These are phyloP conservation scores for Tenthredo livida DNA, from an alignment of 2,888 invertebrate genomes.

Conservation along the genomic window DNA sequence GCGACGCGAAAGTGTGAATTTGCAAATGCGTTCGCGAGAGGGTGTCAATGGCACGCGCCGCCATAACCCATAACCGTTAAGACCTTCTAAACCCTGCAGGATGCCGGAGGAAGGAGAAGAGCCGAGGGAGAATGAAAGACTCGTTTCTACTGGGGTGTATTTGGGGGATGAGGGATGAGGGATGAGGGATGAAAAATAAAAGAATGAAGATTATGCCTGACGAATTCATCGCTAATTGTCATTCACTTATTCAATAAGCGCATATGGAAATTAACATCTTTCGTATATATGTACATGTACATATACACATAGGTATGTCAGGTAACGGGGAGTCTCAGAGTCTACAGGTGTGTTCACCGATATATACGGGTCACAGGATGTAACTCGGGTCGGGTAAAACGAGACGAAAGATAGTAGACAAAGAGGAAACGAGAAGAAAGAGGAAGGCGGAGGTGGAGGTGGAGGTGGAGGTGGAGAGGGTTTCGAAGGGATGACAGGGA, in stretches of 20 bases:
- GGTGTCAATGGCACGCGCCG: slow-evolving; percentile 56
- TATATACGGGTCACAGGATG: neutral
- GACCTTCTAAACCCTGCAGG: slow-evolving; percentile 51
- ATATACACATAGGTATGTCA: too few relatives aligned
- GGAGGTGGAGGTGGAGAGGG: neutral
- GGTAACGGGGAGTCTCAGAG: neutral
- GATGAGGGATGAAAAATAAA: neutral
- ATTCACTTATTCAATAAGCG: neutral
- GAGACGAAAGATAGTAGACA: slow-evolving; percentile 24
- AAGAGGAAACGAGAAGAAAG: slow-evolving; percentile 29
- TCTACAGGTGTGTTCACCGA: neutral
- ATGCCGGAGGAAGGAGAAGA: slow-evolving; percentile 22
- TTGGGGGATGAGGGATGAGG: neutral
- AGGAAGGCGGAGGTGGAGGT: slow-evolving; percentile 2
- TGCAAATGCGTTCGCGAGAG: slow-evolving; percentile 55
- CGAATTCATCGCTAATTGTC: neutral
- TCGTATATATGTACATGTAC: too few relatives aligned
- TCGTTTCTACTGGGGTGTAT: neutral
- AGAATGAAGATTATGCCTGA: neutral
- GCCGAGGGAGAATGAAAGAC: neutral
- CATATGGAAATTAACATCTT: neutral
- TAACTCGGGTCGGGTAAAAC: slow-evolving; percentile 19
- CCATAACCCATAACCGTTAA: slow-evolving; percentile 56
- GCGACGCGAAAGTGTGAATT: slow-evolving; percentile 49
- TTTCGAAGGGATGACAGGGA: slow-evolving; percentile 48